Percentiles rank a stretch among this genome's conserved stretches.
These are phyloP conservation scores for Porites divaricata DNA, from an alignment of 92 coral and sea anemone species.

Conservation along the genomic window DNA sequence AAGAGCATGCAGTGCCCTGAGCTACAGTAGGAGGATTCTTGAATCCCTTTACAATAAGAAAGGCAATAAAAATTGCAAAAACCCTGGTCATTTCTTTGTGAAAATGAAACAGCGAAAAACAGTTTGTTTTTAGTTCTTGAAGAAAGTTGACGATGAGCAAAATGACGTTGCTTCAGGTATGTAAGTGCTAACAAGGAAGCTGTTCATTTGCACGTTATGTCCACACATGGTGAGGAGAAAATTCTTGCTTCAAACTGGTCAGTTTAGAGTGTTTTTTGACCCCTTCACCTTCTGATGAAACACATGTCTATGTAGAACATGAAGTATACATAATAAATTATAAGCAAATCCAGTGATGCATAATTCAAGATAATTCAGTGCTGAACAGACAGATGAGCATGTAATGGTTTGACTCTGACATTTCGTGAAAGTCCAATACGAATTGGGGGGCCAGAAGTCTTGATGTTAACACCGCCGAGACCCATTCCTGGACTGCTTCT, in stretches of 20 bases:
- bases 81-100: not conserved
- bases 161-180: not conserved
- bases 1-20: no score
- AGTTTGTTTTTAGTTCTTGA: not conserved
- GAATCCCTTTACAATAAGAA: no score
- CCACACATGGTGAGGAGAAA: not conserved
- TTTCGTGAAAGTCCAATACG: constrained; percentile 95
- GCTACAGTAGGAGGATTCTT: no score
- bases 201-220: not conserved
- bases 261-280: not conserved
- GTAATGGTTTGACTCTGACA: constrained; percentile 89
- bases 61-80: not conserved
- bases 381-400: constrained; percentile 71
- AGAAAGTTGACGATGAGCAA: not conserved
- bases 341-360: not conserved
- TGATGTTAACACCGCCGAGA: constrained; percentile 80
- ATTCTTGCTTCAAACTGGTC: not conserved
- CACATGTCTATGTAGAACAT: not conserved
- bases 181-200: not conserved
- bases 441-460: constrained; percentile 79
- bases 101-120: not conserved
- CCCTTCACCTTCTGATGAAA: not conserved
- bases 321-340: not conserved
- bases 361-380: constrained; percentile 22
- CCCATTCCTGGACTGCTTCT: constrained; percentile 66